Base-by-base conservation (phyloP, 2,113 vertebrate genomes). In the Cochlearius cochlearius region DNA sequence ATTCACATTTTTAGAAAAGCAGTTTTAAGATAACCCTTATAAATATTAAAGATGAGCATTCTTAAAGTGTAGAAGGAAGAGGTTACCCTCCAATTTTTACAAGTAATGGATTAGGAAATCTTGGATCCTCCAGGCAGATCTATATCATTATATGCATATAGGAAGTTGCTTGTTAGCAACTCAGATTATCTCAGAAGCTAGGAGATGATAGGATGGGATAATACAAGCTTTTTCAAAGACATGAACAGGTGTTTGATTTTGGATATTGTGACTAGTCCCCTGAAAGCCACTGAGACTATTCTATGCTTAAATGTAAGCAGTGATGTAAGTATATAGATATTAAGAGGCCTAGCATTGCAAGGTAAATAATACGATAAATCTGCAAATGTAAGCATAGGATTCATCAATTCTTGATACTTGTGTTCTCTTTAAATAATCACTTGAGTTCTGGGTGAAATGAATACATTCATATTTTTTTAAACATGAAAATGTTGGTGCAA, bases 81-180 rank as follows among this genome's bases (percentile, higher is more conserved):
- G 8, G 8, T 69, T 69, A 43, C 2, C 22, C 7, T 88, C 4
- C 13, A 16, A 6, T 25, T 59, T 83, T 74, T 69, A 5, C 4
- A 22, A 23, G 19, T 4, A 64, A 41, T 0, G 0, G 26, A 66
- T 12, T 12, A 59, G 9, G 22, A 76, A 18, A 69, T 69, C 15
- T 27, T 71, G 29, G 22, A 11, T 18, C 10, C 26, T 55, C 9
- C 18, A 56, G 23, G 25, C 26, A 76, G 11, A 12, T 71, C 36
- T 45, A 0, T 12, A 12, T 39, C 1, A 1, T 49, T 80, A 41
- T 36, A 39, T 3, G 2, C 10, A 15, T 8, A 17, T 9, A 83
- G 6, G 7, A 89, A 30, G 19, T 60, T 75, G 5, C 32, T 86
- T 83, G 15, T 66, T 52, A 50, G 45, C 34, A 34, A 23, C 22